Conservation (phyloP, 2,797 vertebrate species). For the Dipus sagitta region DNA sequence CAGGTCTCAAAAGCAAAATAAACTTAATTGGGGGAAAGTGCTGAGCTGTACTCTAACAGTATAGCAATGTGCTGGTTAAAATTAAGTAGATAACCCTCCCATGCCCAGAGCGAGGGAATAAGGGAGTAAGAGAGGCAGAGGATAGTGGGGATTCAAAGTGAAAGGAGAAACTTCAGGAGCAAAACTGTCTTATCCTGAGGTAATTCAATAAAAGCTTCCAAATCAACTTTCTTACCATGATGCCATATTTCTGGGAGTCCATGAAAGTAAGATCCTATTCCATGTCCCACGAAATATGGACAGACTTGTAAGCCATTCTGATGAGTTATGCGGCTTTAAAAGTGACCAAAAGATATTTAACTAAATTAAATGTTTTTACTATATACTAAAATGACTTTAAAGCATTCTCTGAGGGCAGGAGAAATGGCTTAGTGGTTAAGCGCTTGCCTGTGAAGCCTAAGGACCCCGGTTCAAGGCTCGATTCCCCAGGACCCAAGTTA, state of each 20-base stretch:
- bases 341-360: slow-evolving; percentile 73
- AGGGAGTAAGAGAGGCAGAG: background rate
- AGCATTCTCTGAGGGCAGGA: slow-evolving; percentile 51
- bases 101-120: background rate
- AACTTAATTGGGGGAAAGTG: slow-evolving; percentile 66
- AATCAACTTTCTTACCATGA: slow-evolving; percentile 91
- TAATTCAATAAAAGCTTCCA: slow-evolving; percentile 57
- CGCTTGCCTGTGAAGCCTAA: too few relatives aligned
- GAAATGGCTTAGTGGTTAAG: too few relatives aligned
- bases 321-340: slow-evolving; percentile 90
- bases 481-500: too few relatives aligned
- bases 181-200: slow-evolving; percentile 36
- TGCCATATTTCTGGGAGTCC: slow-evolving; percentile 99
- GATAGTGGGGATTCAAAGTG: slow-evolving; percentile 16
- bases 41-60: slow-evolving; percentile 58
- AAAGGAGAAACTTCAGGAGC: background rate
- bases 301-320: slow-evolving; percentile 93
- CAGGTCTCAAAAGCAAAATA: slow-evolving; percentile 68
- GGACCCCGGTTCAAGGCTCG: too few relatives aligned
- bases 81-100: background rate
- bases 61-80: slow-evolving; percentile 55
- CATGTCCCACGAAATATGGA: slow-evolving; percentile 97
- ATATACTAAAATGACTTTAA: slow-evolving; percentile 63
- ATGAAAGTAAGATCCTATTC: slow-evolving; percentile 97
- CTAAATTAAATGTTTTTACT: slow-evolving; percentile 62